phyloP scores from a whole-genome alignment of 2,113 vertebrate species.

The Oreochromis niloticus region DNA sequence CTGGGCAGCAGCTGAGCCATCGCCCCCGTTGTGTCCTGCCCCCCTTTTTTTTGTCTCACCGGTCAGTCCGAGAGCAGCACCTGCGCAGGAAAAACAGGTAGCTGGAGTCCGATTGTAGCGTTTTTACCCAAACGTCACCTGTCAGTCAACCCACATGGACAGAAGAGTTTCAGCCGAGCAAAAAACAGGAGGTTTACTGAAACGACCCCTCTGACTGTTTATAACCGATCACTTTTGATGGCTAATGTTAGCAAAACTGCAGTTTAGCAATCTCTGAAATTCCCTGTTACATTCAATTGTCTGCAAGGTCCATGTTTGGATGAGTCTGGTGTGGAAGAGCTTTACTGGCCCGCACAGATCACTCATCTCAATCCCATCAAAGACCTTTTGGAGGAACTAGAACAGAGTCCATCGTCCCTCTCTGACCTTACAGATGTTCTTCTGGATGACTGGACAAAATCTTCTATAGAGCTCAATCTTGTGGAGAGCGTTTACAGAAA shows the following conservation, averaged over 20 bases:
- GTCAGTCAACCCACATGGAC: neutral
- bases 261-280: neutral
- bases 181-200: neutral
- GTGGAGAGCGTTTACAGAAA: neutral
- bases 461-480: neutral
- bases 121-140: neutral
- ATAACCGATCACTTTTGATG: neutral
- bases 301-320: neutral
- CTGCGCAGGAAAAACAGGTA: neutral
- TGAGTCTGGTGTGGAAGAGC: neutral
- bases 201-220: neutral
- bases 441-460: neutral
- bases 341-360: neutral
- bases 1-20: constrained; percentile 34
- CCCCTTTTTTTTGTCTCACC: neutral
- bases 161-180: neutral
- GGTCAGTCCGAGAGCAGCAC: neutral
- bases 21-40: neutral
- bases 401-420: neutral
- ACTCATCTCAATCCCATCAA: neutral
- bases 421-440: neutral
- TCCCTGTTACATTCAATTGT: neutral
- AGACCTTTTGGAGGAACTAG: neutral
- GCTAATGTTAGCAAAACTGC: neutral
- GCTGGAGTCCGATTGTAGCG: neutral